These are phyloP conservation scores for Solen grandis DNA, from an alignment of 1,140 invertebrate species.

Conservation along the genomic window DNA sequence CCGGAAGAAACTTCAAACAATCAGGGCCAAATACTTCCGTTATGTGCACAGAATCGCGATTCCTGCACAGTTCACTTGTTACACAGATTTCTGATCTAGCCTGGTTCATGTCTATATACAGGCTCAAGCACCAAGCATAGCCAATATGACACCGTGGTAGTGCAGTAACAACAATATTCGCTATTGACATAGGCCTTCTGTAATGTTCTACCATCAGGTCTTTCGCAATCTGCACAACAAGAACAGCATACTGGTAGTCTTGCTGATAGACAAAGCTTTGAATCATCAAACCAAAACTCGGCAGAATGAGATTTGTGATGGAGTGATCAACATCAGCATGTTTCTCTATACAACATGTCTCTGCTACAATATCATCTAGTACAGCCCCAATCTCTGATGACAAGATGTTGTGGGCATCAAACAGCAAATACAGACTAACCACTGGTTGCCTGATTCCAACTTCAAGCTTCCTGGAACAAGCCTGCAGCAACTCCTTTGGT, in stretches of 20 bases:
- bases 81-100: not conserved
- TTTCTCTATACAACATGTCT: not conserved
- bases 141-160: not conserved
- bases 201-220: not conserved
- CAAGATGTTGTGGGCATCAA: not conserved
- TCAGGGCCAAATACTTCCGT: constrained; percentile 36
- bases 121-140: constrained; percentile 4
- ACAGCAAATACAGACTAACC: not conserved
- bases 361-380: not conserved
- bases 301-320: not conserved
- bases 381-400: constrained; percentile 1
- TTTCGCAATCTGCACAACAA: constrained; percentile 3
- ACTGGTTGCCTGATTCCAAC: not conserved
- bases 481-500: not conserved
- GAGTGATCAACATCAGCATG: not conserved
- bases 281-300: not conserved
- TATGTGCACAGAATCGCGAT: not conserved
- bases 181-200: not conserved
- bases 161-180: not conserved
- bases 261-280: not conserved
- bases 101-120: constrained; percentile 13
- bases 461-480: not conserved
- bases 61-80: not conserved
- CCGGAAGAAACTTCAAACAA: not conserved
- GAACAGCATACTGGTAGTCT: not conserved